Base-by-base conservation (phyloP, 2,888 invertebrate species). In the Standfussiana lucernea region DNA sequence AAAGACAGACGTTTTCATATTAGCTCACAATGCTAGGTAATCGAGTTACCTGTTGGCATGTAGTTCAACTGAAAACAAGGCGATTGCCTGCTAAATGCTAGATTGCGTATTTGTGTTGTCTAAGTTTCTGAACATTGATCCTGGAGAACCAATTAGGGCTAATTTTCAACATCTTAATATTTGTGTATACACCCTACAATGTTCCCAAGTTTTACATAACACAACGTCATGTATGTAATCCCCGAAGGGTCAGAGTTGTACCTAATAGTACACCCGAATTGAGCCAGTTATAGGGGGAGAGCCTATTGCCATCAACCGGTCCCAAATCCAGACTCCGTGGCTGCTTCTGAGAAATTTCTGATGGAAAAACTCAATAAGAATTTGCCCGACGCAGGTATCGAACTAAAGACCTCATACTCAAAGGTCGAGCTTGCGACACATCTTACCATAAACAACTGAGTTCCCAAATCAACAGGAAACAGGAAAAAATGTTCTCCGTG, bases 11-110 rank as follows among this genome's bases (percentile, higher is more conserved):
- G 76, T 72, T 78, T 86, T 84, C 88, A 84, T 87, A 86, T 86
- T 88, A 89, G 82, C 79, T 78, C 71, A 89, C 88, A 89, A 89
- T 89, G 88, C 80, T 88, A 89, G 88, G 88, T 88, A 89, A 88
- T 88, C 88, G 75, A 65, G 82, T 88, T 88, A 88, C 88, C 61
- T 75, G 88, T 72, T 84, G 87, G 87, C 77, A 88, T 88, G 77
- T 82, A 85, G 67, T 77, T 62, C 24, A 65, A 89, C 68, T 84
- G 82, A 82, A 81, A 89, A 89, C 88, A 88, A 28, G 7, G 37
- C 40, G 67, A 50, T 56, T 70, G 61, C 35, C 24, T 35, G 50
- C 37, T 53, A 61, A 62, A 72, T 28, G 28, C 72, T 84, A 85
- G 86, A 24, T 40, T 50, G 79, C n/a, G 35, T 15, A 21, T 28